A percentile compares a stretch with the other conserved stretches of the same genome.
These are phyloP conservation scores for Darevskia nairensis DNA, from an alignment of 2,797 vertebrate species.

Conservation along the genomic window DNA sequence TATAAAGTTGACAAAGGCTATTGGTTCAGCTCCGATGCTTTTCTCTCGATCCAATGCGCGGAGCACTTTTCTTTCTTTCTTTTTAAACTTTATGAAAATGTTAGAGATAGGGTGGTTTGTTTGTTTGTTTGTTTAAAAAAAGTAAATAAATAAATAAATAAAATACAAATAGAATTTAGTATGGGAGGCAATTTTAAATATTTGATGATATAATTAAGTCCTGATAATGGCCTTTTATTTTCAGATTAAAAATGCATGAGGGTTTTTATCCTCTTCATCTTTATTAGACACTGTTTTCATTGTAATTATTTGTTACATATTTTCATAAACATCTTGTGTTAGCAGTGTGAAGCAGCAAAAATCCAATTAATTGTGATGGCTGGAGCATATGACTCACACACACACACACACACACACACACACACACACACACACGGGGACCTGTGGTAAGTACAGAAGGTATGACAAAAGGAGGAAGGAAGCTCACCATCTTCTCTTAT, in stretches of 20 bases:
- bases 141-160: conserved; percentile 52
- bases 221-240: conserved; percentile 71
- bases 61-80: conserved; percentile 54
- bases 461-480: background rate
- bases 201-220: conserved; percentile 72
- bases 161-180: conserved; percentile 63
- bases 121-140: conserved; percentile 38
- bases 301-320: conserved; percentile 71
- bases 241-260: conserved; percentile 71
- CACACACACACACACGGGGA: background rate
- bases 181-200: conserved; percentile 69
- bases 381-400: conserved; percentile 5
- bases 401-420: conserved; percentile 13
- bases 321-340: conserved; percentile 61
- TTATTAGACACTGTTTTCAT: conserved; percentile 70
- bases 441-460: background rate
- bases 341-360: conserved; percentile 67
- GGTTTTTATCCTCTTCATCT: conserved; percentile 67
- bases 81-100: conserved; percentile 58
- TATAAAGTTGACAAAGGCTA: conserved; percentile 43
- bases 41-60: conserved; percentile 49
- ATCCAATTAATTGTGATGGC: conserved; percentile 58
- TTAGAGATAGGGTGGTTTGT: conserved; percentile 34
- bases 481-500: background rate
- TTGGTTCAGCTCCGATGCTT: conserved; percentile 65